Evolutionary conservation across 2,797 vertebrate genomes (phyloP), one percentile per base, ranked within the genome.

Genomic region (Momotus momota): DNA sequence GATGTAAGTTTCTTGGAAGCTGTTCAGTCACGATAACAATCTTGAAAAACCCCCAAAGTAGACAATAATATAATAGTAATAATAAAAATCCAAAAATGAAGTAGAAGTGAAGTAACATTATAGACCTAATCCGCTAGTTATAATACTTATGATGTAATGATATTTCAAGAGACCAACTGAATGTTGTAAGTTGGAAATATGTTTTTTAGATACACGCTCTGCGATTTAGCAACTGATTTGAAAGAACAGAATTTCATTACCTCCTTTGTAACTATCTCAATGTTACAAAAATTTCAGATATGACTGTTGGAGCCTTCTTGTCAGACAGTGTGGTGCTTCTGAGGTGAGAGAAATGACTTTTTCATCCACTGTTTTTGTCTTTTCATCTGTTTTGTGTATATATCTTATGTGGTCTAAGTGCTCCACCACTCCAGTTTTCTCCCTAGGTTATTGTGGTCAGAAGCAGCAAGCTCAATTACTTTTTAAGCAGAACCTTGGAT

Each of bases 281-380:
- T 41, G 7, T 86, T 94, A 35, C 49, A 15, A 96, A 79, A 48
- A 93, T 96, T 98, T 88, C 98, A 99, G 99, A 99, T 98, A 93
- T 99, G 82, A 99, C 99, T 1, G 73, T 99, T 31, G 99, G 99
- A 71, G 99, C 99, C 40, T 99, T 99, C 96, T 98, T 99, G 98
- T 98, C 99, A 5, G 99, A 99, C 95, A 98, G 97, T 6, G 99
- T 99, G 95, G 98, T 99, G 67, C 98, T 99, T 90, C 96, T 99
- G 80, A 99, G 99, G 99, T 99, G 96, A 99, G 99, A 85, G 20
- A 5, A 61, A n/a, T 58, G 48, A 66, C 48, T 67, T 58, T 55
- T 90, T 82, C 9, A 52, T 70, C 31, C 2, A 7, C 16, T 77
- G 13, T 48, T 88, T 8, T 79, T 26, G 16, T 75, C 29, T 70